phyloP scores from a whole-genome alignment of 2,797 vertebrate species.

The Poeciliopsis gracilis region DNA sequence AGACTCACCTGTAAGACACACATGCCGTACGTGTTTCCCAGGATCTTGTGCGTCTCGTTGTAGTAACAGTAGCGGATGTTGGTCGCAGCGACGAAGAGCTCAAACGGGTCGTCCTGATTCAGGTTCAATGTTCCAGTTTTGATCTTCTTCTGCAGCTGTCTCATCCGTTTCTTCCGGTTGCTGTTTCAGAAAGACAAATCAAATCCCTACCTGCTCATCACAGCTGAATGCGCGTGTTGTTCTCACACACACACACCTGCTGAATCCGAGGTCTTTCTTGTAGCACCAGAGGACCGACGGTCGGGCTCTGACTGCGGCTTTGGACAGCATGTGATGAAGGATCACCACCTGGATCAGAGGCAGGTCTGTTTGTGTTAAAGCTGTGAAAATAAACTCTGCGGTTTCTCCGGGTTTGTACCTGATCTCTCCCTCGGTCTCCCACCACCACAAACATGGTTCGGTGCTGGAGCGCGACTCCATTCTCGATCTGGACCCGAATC shows the following conservation, averaged over 20 bases:
- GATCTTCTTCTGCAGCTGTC: constrained; percentile 96
- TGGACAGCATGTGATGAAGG: constrained; percentile 98
- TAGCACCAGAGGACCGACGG: constrained; percentile 98
- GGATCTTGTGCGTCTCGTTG: constrained; percentile 97
- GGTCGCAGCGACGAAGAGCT: constrained; percentile 94
- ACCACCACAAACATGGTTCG: constrained; percentile 92
- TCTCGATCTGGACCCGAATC: constrained; percentile 96
- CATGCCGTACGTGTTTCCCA: constrained; percentile 98
- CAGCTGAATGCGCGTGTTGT: background rate
- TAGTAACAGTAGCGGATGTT: constrained; percentile 99
- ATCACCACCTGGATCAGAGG: constrained; percentile 89
- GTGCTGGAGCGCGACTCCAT: constrained; percentile 88
- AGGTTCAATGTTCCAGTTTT: constrained; percentile 92
- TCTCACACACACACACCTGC: constrained; percentile 83
- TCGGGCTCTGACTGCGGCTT: constrained; percentile 90
- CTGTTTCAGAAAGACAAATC: constrained; percentile 69
- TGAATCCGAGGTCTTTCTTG: constrained; percentile 96
- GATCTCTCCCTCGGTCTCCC: constrained; percentile 93
- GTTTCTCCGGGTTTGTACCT: constrained; percentile 76
- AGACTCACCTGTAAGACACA: constrained; percentile 91
- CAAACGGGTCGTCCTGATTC: constrained; percentile 95
- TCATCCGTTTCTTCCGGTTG: constrained; percentile 97
- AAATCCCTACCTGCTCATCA: background rate
- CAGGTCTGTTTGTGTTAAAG: background rate
- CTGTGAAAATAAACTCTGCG: too few species aligned